These are phyloP conservation scores for Eupithecia subfuscata DNA, from an alignment of 2,888 invertebrate genomes.

Conservation along the genomic window DNA sequence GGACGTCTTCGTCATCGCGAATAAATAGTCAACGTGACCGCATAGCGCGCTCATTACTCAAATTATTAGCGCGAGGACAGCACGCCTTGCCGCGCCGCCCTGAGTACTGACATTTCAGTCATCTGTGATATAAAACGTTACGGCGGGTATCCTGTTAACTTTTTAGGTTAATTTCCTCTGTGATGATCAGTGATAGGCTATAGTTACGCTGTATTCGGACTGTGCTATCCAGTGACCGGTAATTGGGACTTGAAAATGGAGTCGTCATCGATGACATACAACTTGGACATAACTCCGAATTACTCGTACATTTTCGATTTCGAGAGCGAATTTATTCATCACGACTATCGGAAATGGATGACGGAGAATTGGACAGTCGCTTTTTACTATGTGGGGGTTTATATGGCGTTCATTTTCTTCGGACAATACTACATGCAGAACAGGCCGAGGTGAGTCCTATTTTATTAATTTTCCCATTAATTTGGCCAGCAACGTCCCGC, in stretches of 20 bases:
- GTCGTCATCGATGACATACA: conserved; percentile 78
- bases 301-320: conserved; percentile 98
- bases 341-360: conserved; percentile 97
- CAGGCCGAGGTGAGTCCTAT: conserved; percentile 87
- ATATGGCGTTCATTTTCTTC: conserved; percentile 97
- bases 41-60: conserved; percentile 67
- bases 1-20: conserved; percentile 65
- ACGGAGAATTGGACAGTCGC: conserved; percentile 97
- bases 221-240: conserved; percentile 60
- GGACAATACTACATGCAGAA: conserved; percentile 97
- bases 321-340: conserved; percentile 96
- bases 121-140: conserved; percentile 80
- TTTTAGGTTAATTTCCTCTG: conserved; percentile 78
- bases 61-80: conserved; percentile 62
- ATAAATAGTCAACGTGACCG: conserved; percentile 72
- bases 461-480: conserved; percentile 12
- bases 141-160: conserved; percentile 65
- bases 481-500: not conserved
- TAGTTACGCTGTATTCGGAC: conserved; percentile 48
- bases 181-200: conserved; percentile 72
- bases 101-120: conserved; percentile 71
- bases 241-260: conserved; percentile 63
- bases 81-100: conserved; percentile 65
- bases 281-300: conserved; percentile 88
- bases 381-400: conserved; percentile 94